These are phyloP conservation scores for Sialis fuliginosa DNA, from an alignment of 2,888 invertebrate genomes.

Conservation along the genomic window DNA sequence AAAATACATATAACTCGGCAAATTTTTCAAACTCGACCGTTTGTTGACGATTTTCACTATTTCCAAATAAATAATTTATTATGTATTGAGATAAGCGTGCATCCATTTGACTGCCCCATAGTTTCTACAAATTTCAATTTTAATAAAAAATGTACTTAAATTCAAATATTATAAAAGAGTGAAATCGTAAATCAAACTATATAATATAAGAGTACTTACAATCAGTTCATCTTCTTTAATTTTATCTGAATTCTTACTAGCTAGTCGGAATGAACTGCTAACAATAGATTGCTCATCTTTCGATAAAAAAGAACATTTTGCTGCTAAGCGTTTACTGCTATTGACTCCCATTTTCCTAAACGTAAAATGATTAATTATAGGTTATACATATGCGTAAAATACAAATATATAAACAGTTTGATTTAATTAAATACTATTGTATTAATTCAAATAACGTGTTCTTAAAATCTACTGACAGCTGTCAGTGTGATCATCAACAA, in stretches of 20 bases:
- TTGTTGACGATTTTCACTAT: constrained; percentile 20
- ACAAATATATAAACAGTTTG: not conserved
- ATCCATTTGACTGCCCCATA: constrained; percentile 52
- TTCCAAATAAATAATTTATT: constrained; percentile 47
- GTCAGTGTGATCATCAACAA: no score
- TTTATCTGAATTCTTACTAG: constrained; percentile 43
- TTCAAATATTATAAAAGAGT: not conserved
- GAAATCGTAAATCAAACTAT: constrained; percentile 10
- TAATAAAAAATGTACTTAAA: not conserved
- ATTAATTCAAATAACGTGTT: no score
- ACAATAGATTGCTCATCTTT: constrained; percentile 45
- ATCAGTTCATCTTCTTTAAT: constrained; percentile 48
- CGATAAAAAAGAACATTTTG: constrained; percentile 42
- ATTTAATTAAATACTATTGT: no score
- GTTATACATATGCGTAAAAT: not conserved
- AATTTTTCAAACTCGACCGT: constrained; percentile 43
- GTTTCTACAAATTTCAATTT: constrained; percentile 31
- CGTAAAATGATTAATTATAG: not conserved
- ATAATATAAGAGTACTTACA: constrained; percentile 26
- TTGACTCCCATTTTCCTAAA: constrained; percentile 25
- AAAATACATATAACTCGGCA: constrained; percentile 49
- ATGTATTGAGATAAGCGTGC: constrained; percentile 46
- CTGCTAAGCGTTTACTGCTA: constrained; percentile 44
- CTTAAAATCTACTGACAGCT: no score
- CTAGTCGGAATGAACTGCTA: constrained; percentile 39